Conservation (phyloP, 2,113 vertebrate genomes). For the Tetrao urogallus region DNA sequence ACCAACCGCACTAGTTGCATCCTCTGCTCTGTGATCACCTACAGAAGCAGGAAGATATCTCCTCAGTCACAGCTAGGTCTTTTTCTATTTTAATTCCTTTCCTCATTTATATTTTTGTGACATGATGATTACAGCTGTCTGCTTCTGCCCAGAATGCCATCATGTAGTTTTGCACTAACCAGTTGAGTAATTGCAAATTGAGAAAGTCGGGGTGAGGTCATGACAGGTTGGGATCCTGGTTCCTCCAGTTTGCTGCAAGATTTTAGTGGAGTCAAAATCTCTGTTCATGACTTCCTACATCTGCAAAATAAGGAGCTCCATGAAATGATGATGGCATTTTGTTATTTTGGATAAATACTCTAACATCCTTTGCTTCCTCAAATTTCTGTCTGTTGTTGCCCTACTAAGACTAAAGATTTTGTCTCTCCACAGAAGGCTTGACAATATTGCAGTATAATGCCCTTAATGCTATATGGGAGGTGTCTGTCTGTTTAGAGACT, state of each 20-base stretch:
- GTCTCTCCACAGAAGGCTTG: neutral
- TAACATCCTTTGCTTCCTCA: neutral
- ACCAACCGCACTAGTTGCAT: neutral
- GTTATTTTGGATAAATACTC: neutral
- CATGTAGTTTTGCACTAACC: neutral
- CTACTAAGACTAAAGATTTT: neutral
- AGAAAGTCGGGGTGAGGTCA: neutral
- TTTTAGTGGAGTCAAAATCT: neutral
- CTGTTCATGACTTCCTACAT: neutral
- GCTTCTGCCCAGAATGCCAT: rapidly evolving
- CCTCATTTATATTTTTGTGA: neutral
- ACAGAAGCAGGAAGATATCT: neutral
- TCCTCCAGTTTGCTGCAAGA: neutral
- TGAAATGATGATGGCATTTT: neutral
- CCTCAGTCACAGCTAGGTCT: neutral
- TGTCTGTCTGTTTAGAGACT: neutral
- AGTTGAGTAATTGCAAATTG: neutral
- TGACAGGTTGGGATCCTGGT: neutral
- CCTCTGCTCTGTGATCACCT: neutral
- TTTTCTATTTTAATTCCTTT: neutral
- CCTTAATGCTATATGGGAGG: neutral
- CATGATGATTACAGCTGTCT: neutral
- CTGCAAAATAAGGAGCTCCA: neutral
- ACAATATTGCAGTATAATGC: neutral
- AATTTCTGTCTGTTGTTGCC: neutral